Conservation (phyloP, 2,888 invertebrate species). For the Agrenia bidenticulata region DNA sequence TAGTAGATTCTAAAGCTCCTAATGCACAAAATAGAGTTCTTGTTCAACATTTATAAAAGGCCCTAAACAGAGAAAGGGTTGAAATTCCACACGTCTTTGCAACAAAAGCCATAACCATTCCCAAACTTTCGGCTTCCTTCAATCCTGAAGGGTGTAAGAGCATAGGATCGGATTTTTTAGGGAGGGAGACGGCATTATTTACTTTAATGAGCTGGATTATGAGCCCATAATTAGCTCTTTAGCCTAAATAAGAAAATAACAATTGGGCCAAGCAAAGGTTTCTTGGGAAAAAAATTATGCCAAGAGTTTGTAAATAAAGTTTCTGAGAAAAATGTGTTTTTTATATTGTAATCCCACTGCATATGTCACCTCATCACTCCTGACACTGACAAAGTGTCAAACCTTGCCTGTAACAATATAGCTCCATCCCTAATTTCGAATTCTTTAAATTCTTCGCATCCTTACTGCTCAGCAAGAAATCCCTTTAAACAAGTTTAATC, state of each 20-base stretch:
- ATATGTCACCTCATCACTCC: too few species aligned
- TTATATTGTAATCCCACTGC: too few species aligned
- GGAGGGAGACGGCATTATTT: slow-evolving; percentile 8
- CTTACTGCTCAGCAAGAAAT: too few species aligned
- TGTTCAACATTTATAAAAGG: background rate
- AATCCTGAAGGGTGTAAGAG: background rate
- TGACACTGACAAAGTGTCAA: too few species aligned
- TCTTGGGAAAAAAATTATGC: too few species aligned
- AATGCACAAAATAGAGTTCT: background rate
- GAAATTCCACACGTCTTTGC: slow-evolving; percentile 40
- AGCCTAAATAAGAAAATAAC: background rate
- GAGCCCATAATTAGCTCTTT: slow-evolving; percentile 14
- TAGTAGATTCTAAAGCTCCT: slow-evolving; percentile 30
- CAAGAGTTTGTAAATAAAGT: too few species aligned
- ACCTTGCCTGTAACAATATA: too few species aligned
- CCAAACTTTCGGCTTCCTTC: slow-evolving; percentile 14
- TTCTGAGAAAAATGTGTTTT: too few species aligned
- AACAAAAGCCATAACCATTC: slow-evolving; percentile 7
- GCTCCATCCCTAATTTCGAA: too few species aligned
- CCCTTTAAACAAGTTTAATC: too few species aligned
- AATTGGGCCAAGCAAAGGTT: too few species aligned
- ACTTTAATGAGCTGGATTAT: slow-evolving; percentile 17
- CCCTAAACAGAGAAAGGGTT: slow-evolving; percentile 35
- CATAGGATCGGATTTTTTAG: background rate
- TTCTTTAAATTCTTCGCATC: too few species aligned